Evolutionary conservation across 37 sponge, comb jelly and placozoan genomes (phyloP), one percentile per base, ranked within the genome.

Genomic region (Petrosia ficiformis): DNA sequence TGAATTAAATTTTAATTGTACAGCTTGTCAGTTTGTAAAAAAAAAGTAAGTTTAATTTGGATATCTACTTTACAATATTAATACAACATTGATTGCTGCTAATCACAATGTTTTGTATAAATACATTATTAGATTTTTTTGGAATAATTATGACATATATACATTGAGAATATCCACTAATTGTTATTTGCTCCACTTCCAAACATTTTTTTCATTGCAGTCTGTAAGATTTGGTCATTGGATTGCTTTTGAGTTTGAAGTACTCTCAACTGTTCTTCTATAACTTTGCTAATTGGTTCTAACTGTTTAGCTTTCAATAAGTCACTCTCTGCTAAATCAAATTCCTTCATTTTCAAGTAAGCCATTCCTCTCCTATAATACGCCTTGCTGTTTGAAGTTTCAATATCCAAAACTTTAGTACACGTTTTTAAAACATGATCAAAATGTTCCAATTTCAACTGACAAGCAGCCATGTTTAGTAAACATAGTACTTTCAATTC

Each of bases 381-480:
- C 10, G 74, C 85, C 68, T 90, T 90, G 3, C 83, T 68, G 35
- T 77, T 81, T 34, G 44, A 29, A 0, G 72, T 43, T 1, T 81
- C 74, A 0, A 36, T 37, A 10, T 77, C 60, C 21, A 90, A 70
- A 0, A 84, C 85, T 34, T 59, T 71, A 25, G 48, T 41, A 67
- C 90, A 90, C 57, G 81, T 84, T 19, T 32, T 36, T 11, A 65
- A 57, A 4, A 73, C 85, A 77, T 76, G 56, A 34, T 59, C 35
- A 41, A 77, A 67, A 22, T 76, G 74, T 22, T 66, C 36, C 19
- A 81, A 57, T 63, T 90, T 80, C 10, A 90, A 68, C 73, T 90
- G 90, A 77, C 90, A 90, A 42, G 86, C 90, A 14, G 90, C 66
- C 4, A 90, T 63, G 56, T 90, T 90, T 10, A 77, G 42, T 29